Base-by-base conservation (phyloP, 1,140 invertebrate genomes). In the Euglossa dilemma region DNA sequence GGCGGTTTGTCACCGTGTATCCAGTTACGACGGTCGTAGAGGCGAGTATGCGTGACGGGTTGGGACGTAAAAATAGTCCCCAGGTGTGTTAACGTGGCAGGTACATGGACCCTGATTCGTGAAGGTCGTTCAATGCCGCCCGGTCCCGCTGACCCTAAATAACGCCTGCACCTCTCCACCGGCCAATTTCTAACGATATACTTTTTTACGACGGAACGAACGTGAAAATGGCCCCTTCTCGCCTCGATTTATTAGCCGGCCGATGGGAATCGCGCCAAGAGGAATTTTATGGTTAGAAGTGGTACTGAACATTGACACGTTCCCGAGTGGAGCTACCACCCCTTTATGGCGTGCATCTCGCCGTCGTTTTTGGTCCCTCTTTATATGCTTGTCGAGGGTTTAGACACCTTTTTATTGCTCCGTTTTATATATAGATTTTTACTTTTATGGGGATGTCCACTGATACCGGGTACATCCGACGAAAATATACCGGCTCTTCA, bases 111-210 rank as follows among this genome's bases (percentile, higher is more conserved):
- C 89, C 85, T 86, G 92, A 93, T 94, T 93, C 83, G 89, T 85
- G 92, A 94, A 94, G 93, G 93, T 91, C 93, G 93, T 94, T 94
- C 93, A 93, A 93, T 94, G 93, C 92, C 93, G 89, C 86, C 84
- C 86, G 86, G 85, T 76, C 47, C 84, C 80, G 87, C 67, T 91
- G 87, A 86, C 83, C 90, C 91, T 90, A 86, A 61, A 80, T 88
- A 72, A 87, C 73, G 74, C 76, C 71, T 59, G 50, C 23, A 43
- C 8, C n/a, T 16, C 50, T 20, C 50, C 59, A 56, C 57, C 16
- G 14, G 2, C 45, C 1, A 7, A 6, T 28, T 36, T 36, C 86
- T 76, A 87, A 87, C 76, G 56, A 71, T 84, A 74, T 47, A 47
- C 36, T 47, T 76, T 61, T 70, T 69, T 59, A 64, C 57, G 47